Evolutionary conservation across 2,113 vertebrate species (phyloP).

Genomic region (Peucedramus taeniatus): DNA sequence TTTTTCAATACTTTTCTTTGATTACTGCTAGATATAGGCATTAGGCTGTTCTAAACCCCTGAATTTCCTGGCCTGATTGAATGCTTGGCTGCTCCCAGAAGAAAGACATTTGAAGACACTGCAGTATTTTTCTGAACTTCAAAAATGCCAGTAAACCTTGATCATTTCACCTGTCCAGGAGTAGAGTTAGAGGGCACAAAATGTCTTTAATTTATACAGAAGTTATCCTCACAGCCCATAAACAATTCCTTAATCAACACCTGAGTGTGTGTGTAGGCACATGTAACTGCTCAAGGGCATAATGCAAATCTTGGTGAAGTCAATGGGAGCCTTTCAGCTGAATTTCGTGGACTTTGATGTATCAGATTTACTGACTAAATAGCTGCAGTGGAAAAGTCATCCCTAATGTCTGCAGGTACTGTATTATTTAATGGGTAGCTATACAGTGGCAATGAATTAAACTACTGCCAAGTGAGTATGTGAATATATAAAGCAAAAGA

Average conservation of each 20-base stretch:
- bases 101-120: neutral
- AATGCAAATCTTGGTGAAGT: neutral
- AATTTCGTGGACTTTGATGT: neutral
- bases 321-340: neutral
- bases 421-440: neutral
- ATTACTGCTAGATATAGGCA: slow-evolving; percentile 21
- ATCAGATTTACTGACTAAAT: neutral
- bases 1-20: slow-evolving; percentile 27
- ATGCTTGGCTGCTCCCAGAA: neutral
- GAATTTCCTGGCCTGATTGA: slow-evolving; percentile 12
- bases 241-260: neutral
- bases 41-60: slow-evolving; percentile 24
- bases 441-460: neutral
- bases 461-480: neutral
- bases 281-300: neutral
- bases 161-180: slow-evolving; percentile 19
- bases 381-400: neutral
- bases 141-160: slow-evolving; percentile 1
- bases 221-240: neutral
- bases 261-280: neutral
- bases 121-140: slow-evolving; percentile 4
- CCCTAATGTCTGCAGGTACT: neutral
- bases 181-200: neutral
- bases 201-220: neutral
- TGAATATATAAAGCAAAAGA: neutral